Conservation (phyloP, 2,888 invertebrate genomes). For the Auanema freiburgensis region DNA sequence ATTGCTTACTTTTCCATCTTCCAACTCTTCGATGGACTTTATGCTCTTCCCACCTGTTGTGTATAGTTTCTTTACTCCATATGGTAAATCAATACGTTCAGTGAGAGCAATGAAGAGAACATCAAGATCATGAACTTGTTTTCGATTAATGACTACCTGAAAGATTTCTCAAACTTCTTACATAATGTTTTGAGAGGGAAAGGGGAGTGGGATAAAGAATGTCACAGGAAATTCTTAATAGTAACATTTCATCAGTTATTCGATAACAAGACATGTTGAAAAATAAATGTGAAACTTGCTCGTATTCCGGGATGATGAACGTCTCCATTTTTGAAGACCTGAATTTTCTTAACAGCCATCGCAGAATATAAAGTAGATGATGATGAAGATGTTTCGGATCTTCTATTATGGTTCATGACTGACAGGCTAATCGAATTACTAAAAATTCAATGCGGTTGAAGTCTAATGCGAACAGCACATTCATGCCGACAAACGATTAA, state of each 20-base stretch:
- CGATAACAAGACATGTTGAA: not conserved
- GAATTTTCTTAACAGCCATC: conserved; percentile 20
- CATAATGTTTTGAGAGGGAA: not conserved
- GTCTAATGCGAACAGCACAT: too few relatives aligned
- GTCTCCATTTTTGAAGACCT: conserved; percentile 21
- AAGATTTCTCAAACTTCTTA: not conserved
- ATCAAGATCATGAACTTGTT: conserved; percentile 19
- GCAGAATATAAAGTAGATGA: too few relatives aligned
- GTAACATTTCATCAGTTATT: not conserved
- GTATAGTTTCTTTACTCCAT: conserved; percentile 21
- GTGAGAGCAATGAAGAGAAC: conserved; percentile 15
- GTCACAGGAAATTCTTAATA: not conserved
- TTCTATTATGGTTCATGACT: too few relatives aligned
- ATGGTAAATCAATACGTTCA: conserved; percentile 14
- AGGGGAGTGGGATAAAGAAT: not conserved
- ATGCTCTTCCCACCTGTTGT: conserved; percentile 16
- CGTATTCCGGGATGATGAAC: conserved; percentile 18
- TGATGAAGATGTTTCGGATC: too few relatives aligned
- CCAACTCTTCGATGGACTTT: conserved; percentile 12
- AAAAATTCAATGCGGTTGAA: too few relatives aligned
- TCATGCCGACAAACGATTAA: too few relatives aligned
- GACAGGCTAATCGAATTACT: too few relatives aligned
- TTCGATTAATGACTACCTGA: conserved; percentile 17
- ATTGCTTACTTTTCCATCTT: conserved; percentile 13
- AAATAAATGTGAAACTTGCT: conserved; percentile 10